Base-by-base conservation (phyloP, 1,140 invertebrate genomes). In the Pseudomyrmex concolor region DNA sequence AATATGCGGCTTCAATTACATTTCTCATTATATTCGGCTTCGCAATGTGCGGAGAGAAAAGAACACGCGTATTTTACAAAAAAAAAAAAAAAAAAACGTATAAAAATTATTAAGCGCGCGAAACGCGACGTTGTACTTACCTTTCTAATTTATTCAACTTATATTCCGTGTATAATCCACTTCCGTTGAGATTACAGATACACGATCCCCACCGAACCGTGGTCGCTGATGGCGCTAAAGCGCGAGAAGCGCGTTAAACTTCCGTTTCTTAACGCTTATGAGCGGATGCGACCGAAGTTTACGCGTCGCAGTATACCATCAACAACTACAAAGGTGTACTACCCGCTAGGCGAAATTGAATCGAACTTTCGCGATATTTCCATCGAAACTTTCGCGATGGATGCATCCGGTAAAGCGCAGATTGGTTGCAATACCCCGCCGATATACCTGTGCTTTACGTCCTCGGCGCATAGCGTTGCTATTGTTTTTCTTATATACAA, bases 341-440 rank as follows among this genome's bases (percentile, higher is more conserved):
- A n/a, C n/a, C n/a, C 64, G 12, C 12, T 0, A 45, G 50, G 54
- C 51, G 48, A 84, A 78, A 87, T 84, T 73, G 71, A 74, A 86
- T 84, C 64, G 25, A 87, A 87, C 70, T 87, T 87, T 57, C 10
- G 9, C 64, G 51, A 77, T 22, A 45, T 82, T 88, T 85, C 71
- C 66, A 77, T 87, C 77, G 76, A 87, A 88, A 88, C 71, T 88
- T 88, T 63, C 43, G 8, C 60, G 70, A 86, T 55, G 25, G 71
- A 87, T 88, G 63, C 60, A 83, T 85, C 60, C 22, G 34, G 34
- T 0, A 34, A 5, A 34, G 17, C 55, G 71, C 25, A 73, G 57
- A 88, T 83, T 87, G 66, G 76, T 87, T 17, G 22, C 51, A 34
- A 22, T 59, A 78, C 9, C 12, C 19, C 10, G 2, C 17, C 34